A percentile compares a stretch with the other conserved stretches of the same genome.
Evolutionary conservation across 2,888 invertebrate genomes (phyloP).

Genomic region (Oscheius sp.): DNA sequence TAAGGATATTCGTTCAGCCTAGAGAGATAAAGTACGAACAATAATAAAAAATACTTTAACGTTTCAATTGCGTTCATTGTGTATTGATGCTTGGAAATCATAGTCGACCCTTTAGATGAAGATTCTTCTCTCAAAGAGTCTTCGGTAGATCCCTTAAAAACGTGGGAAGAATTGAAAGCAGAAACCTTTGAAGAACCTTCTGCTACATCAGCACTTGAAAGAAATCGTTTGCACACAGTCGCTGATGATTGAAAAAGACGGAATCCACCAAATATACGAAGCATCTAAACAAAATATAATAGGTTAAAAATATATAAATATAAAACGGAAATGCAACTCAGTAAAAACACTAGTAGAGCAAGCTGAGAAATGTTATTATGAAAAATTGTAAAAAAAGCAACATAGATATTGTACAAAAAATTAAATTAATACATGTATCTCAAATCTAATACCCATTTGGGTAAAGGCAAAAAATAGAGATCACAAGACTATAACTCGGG

Average conservation of each 20-base stretch:
- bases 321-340: background rate
- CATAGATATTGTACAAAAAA: slow-evolving; percentile 9
- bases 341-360: background rate
- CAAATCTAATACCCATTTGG: background rate
- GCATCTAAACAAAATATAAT: background rate
- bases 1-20: slow-evolving; percentile 58
- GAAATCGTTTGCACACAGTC: background rate
- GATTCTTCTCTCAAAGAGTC: background rate
- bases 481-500: background rate
- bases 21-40: background rate
- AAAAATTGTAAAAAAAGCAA: background rate
- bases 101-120: background rate
- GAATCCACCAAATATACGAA: background rate
- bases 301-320: slow-evolving; percentile 7
- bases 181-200: background rate
- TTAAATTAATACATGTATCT: background rate
- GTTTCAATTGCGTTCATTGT: background rate
- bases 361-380: slow-evolving; percentile 8
- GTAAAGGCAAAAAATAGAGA: background rate
- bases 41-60: slow-evolving; percentile 9
- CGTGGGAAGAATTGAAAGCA: background rate
- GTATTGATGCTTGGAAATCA: background rate
- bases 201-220: background rate
- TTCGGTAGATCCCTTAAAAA: background rate
- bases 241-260: slow-evolving; percentile 14